Evolutionary conservation across 2,888 invertebrate species (phyloP), one percentile per base, ranked within the genome.

Genomic region (Dicranocentrus wangi): DNA sequence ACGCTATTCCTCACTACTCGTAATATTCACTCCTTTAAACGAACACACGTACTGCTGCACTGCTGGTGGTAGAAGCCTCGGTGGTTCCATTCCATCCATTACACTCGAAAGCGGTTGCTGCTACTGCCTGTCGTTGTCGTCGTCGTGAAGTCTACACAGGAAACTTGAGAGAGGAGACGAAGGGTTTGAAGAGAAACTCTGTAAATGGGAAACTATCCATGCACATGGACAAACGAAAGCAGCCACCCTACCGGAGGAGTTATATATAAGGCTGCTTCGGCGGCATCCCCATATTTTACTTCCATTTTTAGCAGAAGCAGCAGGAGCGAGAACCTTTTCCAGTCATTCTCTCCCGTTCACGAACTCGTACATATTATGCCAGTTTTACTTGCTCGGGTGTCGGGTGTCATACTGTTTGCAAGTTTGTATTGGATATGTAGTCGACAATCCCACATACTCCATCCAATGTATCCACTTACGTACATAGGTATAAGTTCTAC

Each of bases 101-200:
- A 5, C 65, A 43, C 55, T 1, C 28, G 32, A 65, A 27, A 72
- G 47, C 60, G 65, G 65, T 66, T 75, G 75, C 53, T 75, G 75
- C 53, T 70, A 47, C 42, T 28, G 47, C 72, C 68, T 55, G 66
- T 43, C 28, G 27, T 68, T 60, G 19, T 43, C 68, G 76, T 76
- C 76, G 76, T 76, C 76, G 25, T 17, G 23, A 76, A 68, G 76
- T 76, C 76, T 76, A 47, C 76, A 76, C 76, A 76, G 76, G 76
- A 76, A 76, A 60, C 73, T 42, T 65, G 53, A 47, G 65, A 53
- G 73, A 73, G 55, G 68, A 68, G 68, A 76, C 42, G 60, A 76
- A 55, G 76, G 39, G 17, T 10, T 23, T 65, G 65, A 27, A 63
- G 73, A 28, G 39, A 51, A 60, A 27, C n/a, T n/a, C n/a, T n/a